Conservation (phyloP, 2,113 vertebrate genomes). For the Leiothrix lutea region DNA sequence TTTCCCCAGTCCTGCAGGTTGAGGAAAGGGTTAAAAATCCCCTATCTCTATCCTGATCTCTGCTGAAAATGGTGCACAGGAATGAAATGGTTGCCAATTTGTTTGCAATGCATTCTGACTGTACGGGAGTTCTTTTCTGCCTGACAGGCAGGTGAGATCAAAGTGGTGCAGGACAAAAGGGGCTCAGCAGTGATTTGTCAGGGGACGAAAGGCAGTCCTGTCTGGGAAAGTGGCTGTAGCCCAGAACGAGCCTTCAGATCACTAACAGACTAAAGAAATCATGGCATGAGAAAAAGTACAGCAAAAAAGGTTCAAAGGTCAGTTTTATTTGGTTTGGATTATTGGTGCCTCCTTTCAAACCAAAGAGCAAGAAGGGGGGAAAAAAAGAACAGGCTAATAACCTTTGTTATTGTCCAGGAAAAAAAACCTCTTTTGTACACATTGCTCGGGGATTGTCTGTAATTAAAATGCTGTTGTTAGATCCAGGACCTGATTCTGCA, state of each 20-base stretch:
- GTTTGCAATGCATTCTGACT: conserved; percentile 89
- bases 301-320: conserved; percentile 95
- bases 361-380: conserved; percentile 65
- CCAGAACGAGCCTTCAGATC: conserved; percentile 88
- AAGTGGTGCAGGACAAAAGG: conserved; percentile 87
- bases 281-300: conserved; percentile 94
- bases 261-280: conserved; percentile 86
- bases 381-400: conserved; percentile 86
- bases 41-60: conserved; percentile 60
- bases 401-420: conserved; percentile 80
- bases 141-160: conserved; percentile 98
- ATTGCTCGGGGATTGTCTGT: conserved; percentile 78
- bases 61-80: conserved; percentile 73
- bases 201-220: conserved; percentile 88
- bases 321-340: conserved; percentile 92
- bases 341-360: conserved; percentile 86
- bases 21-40: conserved; percentile 70
- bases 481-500: conserved; percentile 64
- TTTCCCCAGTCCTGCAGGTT: neutral
- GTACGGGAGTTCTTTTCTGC: conserved; percentile 85
- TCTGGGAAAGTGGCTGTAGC: conserved; percentile 83
- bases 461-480: conserved; percentile 83
- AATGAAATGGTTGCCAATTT: conserved; percentile 88
- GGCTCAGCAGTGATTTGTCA: conserved; percentile 94
- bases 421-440: conserved; percentile 78